Conservation (phyloP, 30 jellyfish, hydroid and myxozoan genomes). For the Cassiopea andromeda region DNA sequence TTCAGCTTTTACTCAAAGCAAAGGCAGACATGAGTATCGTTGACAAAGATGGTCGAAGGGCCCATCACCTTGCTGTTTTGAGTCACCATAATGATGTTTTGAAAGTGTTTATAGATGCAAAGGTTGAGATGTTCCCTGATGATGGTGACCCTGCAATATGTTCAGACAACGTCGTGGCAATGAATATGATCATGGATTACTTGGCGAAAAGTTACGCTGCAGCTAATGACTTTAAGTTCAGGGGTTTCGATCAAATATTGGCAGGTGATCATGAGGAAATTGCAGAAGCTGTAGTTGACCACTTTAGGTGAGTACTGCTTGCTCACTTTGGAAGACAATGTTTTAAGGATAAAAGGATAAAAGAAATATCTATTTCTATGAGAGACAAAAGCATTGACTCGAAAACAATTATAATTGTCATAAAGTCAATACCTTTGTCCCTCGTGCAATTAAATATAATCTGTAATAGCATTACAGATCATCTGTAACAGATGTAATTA, state of each 20-base stretch:
- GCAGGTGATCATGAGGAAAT: slow-evolving; percentile 25
- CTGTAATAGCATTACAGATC: too few relatives aligned
- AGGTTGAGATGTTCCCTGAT: slow-evolving; percentile 11
- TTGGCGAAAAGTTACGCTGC: slow-evolving; percentile 3
- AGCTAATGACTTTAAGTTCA: neutral
- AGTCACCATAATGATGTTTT: slow-evolving; percentile 2
- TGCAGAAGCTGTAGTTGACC: slow-evolving; percentile 21
- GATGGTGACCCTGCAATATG: slow-evolving; percentile 19
- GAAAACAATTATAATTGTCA: too few relatives aligned
- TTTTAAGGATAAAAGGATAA: too few relatives aligned
- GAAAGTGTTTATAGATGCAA: neutral
- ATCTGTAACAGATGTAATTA: too few relatives aligned
- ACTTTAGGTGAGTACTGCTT: slow-evolving; percentile 7
- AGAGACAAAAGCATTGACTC: too few relatives aligned
- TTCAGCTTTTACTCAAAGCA: slow-evolving; percentile 1
- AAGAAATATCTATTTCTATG: too few relatives aligned
- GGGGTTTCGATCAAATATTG: slow-evolving; percentile 1
- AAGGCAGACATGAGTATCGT: slow-evolving; percentile 10
- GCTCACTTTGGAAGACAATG: neutral
- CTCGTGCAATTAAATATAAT: too few relatives aligned
- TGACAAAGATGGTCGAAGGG: slow-evolving; percentile 36
- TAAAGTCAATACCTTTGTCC: too few relatives aligned
- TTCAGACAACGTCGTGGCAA: slow-evolving; percentile 29
- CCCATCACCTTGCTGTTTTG: slow-evolving; percentile 13
- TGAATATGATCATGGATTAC: slow-evolving; percentile 20